A percentile compares a stretch with the other conserved stretches of the same genome.
phyloP scores from a whole-genome alignment of 2,888 invertebrate species.

The Agrotis segetum region DNA sequence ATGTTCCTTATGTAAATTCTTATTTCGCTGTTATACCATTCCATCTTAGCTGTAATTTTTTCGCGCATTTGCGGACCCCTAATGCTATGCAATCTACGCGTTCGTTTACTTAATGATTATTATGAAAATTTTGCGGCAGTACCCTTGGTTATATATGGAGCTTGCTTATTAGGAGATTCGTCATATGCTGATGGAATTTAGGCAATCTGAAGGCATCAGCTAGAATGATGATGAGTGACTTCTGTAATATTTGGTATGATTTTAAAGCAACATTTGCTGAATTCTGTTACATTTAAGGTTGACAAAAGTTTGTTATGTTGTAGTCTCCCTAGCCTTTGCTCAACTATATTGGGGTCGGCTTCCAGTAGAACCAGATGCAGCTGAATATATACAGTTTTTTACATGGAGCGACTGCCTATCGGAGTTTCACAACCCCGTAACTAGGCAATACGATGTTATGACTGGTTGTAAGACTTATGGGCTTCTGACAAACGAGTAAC shows the following conservation, averaged over 20 bases:
- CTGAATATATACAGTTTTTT: no score
- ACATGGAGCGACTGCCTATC: no score
- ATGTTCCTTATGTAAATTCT: conserved; percentile 71
- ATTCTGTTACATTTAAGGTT: no score
- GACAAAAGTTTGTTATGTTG: no score
- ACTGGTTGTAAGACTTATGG: no score
- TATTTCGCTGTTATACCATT: conserved; percentile 62
- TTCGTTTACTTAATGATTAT: conserved; percentile 50
- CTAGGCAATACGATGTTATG: no score
- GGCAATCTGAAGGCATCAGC: not conserved
- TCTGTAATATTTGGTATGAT: not conserved
- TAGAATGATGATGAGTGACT: not conserved
- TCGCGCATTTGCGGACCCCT: conserved; percentile 41
- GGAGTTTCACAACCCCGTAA: no score
- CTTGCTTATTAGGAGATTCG: conserved; percentile 3
- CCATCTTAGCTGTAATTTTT: conserved; percentile 45
- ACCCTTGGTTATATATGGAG: conserved; percentile 16
- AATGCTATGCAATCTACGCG: conserved; percentile 42
- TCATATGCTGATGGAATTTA: not conserved
- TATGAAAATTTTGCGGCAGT: conserved; percentile 12
- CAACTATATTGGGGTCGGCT: no score
- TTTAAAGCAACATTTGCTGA: no score
- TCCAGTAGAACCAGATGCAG: no score
- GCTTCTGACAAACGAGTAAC: no score
- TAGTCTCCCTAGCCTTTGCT: no score